Evolutionary conservation across 1,140 invertebrate genomes (phyloP).

Genomic region (Pseudoatta argentina): DNA sequence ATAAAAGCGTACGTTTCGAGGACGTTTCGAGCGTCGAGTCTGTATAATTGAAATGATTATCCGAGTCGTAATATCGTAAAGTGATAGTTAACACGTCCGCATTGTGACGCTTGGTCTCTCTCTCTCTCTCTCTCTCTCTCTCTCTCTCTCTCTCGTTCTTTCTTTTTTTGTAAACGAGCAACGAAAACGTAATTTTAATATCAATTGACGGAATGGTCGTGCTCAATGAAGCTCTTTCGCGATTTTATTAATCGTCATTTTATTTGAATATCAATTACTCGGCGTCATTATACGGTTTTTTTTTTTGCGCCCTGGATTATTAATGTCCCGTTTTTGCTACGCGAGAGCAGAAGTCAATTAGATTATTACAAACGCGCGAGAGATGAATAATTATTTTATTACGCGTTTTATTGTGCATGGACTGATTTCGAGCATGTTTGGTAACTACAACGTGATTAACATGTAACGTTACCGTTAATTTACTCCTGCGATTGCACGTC

Average conservation of each 20-base stretch:
- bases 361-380: slow-evolving; percentile 53
- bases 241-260: slow-evolving; percentile 56
- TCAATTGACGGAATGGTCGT: slow-evolving; percentile 34
- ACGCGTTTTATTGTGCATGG: slow-evolving; percentile 17
- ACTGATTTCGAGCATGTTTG: slow-evolving; percentile 47
- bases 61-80: slow-evolving; percentile 46
- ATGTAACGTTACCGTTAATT: slow-evolving; percentile 72
- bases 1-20: slow-evolving; percentile 45
- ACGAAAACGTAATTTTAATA: slow-evolving; percentile 59
- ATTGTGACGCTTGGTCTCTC: slow-evolving; percentile 1
- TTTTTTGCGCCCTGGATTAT: slow-evolving; percentile 36
- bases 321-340: slow-evolving; percentile 12
- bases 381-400: slow-evolving; percentile 56
- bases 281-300: slow-evolving; percentile 34
- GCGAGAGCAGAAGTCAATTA: slow-evolving; percentile 45
- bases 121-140: neutral
- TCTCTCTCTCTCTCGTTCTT: neutral
- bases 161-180: neutral
- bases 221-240: slow-evolving; percentile 19
- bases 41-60: slow-evolving; percentile 57
- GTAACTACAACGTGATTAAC: slow-evolving; percentile 66
- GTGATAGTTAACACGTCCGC: slow-evolving; percentile 38
- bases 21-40: slow-evolving; percentile 31
- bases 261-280: slow-evolving; percentile 59
- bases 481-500: slow-evolving; percentile 64